A percentile compares a stretch with the other conserved stretches of the same genome.
phyloP scores from a whole-genome alignment of 2,888 invertebrate species.

The Balanococcus diminutus region DNA sequence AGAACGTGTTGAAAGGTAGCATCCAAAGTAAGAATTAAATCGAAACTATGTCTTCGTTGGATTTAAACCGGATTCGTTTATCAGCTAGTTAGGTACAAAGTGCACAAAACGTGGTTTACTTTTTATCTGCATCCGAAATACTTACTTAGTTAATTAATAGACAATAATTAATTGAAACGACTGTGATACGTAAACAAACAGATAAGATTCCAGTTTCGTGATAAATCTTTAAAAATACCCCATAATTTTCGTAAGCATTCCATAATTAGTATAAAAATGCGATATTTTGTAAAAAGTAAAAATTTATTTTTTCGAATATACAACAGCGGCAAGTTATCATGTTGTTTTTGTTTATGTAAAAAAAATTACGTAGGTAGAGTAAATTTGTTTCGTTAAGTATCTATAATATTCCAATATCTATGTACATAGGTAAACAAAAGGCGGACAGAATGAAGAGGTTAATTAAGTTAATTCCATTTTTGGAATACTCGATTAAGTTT shows the following conservation, averaged over 20 bases:
- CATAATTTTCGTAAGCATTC: neutral
- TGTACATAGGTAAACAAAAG: neutral
- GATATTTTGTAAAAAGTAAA: neutral
- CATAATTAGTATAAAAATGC: neutral
- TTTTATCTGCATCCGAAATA: too few relatives aligned
- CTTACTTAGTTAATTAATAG: too few relatives aligned
- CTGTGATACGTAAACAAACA: too few relatives aligned
- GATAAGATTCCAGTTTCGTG: too few relatives aligned
- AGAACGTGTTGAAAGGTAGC: neutral
- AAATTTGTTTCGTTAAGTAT: neutral
- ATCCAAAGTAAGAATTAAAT: constrained; percentile 22
- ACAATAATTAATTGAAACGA: too few relatives aligned
- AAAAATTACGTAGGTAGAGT: neutral
- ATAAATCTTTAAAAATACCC: neutral
- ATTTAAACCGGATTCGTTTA: neutral
- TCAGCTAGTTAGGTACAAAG: neutral
- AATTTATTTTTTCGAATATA: neutral
- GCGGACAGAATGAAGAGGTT: neutral
- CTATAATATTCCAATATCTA: neutral
- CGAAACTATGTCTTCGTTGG: too few relatives aligned
- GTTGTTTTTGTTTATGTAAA: neutral
- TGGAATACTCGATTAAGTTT: neutral
- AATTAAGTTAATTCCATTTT: neutral
- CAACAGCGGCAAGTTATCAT: neutral
- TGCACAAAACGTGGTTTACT: too few relatives aligned